Evolutionary conservation across 2,888 invertebrate genomes (phyloP).

Genomic region (Orchesellides sinensis): DNA sequence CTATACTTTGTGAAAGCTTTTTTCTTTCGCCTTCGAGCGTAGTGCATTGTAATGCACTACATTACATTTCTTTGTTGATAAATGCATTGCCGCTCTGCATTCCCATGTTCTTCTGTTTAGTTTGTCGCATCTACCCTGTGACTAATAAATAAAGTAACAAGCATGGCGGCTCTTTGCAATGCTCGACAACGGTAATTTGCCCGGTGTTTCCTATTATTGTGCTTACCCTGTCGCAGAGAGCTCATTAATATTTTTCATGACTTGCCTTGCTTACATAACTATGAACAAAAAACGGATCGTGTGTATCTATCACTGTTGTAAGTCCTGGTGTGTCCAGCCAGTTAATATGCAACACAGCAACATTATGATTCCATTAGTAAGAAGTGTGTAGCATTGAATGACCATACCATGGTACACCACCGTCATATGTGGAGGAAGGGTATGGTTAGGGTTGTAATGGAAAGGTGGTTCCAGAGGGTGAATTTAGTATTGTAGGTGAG

Average conservation of each 20-base stretch:
- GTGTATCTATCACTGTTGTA: not conserved
- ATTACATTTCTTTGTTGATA: not conserved
- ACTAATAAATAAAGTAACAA: not conserved
- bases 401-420: no score
- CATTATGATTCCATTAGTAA: constrained; percentile 17
- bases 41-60: not conserved
- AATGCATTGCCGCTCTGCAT: not conserved
- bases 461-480: not conserved
- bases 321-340: not conserved
- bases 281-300: not conserved
- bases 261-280: not conserved
- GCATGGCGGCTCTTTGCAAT: not conserved
- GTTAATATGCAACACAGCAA: not conserved
- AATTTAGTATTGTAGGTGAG: not conserved
- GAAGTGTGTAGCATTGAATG: constrained; percentile 13
- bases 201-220: not conserved
- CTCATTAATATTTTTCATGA: not conserved
- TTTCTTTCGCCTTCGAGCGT: not conserved
- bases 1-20: not conserved
- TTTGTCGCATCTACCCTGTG: no score
- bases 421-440: constrained; percentile 15
- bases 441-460: constrained; percentile 5
- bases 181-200: not conserved
- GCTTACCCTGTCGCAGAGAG: no score
- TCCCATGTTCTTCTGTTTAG: not conserved